Evolutionary conservation across 2,797 vertebrate genomes (phyloP).

Genomic region (Pangasius krempfi): DNA sequence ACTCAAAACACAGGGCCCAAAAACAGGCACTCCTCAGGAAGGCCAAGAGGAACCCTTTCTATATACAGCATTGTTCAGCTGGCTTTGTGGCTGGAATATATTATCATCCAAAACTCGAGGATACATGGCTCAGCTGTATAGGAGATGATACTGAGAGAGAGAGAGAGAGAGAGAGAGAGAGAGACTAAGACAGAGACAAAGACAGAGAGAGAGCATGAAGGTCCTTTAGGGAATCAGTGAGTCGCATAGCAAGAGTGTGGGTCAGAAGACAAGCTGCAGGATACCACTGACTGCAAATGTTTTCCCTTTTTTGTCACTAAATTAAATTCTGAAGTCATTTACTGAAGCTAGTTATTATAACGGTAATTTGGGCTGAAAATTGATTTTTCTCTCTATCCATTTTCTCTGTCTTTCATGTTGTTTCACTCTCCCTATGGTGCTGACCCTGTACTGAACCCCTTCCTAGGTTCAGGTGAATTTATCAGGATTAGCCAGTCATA

Average conservation of each 20-base stretch:
- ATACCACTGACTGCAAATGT: constrained; percentile 19
- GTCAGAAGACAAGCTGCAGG: constrained; percentile 43
- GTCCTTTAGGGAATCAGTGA: constrained; percentile 38
- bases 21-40: constrained; percentile 49
- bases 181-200: constrained; percentile 7
- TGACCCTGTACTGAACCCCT: constrained; percentile 2
- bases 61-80: constrained; percentile 55
- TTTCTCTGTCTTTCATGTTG: background rate
- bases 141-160: constrained; percentile 46
- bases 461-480: constrained; percentile 38
- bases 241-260: constrained; percentile 28
- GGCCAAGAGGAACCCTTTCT: constrained; percentile 51
- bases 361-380: constrained; percentile 12
- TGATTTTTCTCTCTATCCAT: background rate
- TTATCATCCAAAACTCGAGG: constrained; percentile 53
- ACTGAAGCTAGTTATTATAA: constrained; percentile 26
- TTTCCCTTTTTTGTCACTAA: constrained; percentile 36
- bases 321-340: constrained; percentile 39
- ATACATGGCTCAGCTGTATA: constrained; percentile 44
- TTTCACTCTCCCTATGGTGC: background rate
- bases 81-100: constrained; percentile 63
- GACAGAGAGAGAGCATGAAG: constrained; percentile 12
- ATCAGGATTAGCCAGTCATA: constrained; percentile 26
- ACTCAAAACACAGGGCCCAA: constrained; percentile 51
- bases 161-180: constrained; percentile 12